Conservation (phyloP, 2,888 invertebrate species). For the Meghimatium bilineatum region DNA sequence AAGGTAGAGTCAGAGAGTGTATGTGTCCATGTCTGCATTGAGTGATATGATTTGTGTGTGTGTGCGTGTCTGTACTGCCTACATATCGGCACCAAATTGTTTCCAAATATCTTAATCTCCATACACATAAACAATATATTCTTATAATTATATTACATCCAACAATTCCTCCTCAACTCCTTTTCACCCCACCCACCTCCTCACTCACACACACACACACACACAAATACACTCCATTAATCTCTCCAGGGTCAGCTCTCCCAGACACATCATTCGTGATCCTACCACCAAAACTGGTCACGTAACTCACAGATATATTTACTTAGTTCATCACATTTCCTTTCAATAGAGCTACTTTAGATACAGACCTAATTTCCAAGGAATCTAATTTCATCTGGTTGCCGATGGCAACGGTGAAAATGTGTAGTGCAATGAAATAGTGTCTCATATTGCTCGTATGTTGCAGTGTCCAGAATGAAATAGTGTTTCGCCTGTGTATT, state of each 20-base stretch:
- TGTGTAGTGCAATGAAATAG: neutral
- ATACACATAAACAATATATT: too few species aligned
- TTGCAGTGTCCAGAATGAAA: too few species aligned
- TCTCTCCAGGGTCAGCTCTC: neutral
- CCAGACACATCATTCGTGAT: neutral
- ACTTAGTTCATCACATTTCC: neutral
- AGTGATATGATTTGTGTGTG: too few species aligned
- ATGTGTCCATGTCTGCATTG: too few species aligned
- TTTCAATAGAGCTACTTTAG: neutral
- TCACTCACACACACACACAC: neutral
- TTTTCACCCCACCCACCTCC: neutral
- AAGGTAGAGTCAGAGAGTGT: constrained; percentile 8
- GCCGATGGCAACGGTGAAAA: neutral
- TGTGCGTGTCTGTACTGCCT: neutral
- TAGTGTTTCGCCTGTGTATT: too few species aligned
- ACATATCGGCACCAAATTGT: too few species aligned
- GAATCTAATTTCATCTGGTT: neutral
- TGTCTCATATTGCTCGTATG: neutral
- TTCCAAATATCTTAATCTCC: too few species aligned
- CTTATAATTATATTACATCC: too few species aligned
- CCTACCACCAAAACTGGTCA: neutral
- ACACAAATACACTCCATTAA: neutral
- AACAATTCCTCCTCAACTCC: too few species aligned
- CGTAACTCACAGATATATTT: neutral
- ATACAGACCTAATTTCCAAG: neutral